phyloP scores from a whole-genome alignment of 1,140 invertebrate genomes.

The Sitophilus oryzae region DNA sequence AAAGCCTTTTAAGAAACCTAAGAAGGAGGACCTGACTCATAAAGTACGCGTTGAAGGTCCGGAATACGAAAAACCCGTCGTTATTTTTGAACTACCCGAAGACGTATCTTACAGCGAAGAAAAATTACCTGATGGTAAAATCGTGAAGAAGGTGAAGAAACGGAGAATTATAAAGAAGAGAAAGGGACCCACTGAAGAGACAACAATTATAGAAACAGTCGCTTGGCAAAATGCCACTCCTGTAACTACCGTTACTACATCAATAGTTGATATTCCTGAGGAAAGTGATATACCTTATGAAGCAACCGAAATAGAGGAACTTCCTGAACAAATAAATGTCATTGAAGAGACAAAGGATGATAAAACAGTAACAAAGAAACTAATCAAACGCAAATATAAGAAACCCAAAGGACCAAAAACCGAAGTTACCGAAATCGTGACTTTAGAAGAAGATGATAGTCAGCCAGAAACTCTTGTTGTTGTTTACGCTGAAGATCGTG shows the following conservation, averaged over 20 bases:
- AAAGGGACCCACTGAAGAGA: conserved; percentile 12
- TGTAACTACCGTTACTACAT: conserved; percentile 7
- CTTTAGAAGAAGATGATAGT: conserved; percentile 39
- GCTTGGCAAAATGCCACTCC: neutral
- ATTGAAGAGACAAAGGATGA: conserved; percentile 26
- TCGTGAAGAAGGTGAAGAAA: conserved; percentile 14
- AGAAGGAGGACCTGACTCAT: conserved; percentile 9
- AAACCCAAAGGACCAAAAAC: conserved; percentile 44
- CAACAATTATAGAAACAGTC: conserved; percentile 13
- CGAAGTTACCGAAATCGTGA: conserved; percentile 38
- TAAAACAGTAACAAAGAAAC: conserved; percentile 33
- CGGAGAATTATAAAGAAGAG: conserved; percentile 17
- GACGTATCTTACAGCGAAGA: conserved; percentile 7
- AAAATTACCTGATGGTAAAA: conserved; percentile 4
- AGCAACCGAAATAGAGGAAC: conserved; percentile 26
- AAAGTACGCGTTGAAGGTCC: conserved; percentile 8
- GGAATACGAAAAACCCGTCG: conserved; percentile 9
- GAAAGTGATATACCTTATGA: conserved; percentile 9
- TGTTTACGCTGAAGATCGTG: conserved; percentile 38
- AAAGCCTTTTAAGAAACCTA: conserved; percentile 22
- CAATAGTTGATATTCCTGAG: conserved; percentile 2
- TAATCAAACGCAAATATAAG: conserved; percentile 41
- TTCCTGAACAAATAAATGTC: conserved; percentile 33
- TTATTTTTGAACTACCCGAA: conserved; percentile 21
- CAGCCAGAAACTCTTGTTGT: conserved; percentile 36